Evolutionary conservation across 2,797 vertebrate species (phyloP), one percentile per base, ranked within the genome.

Genomic region (Tokudaia tokunoshimensis): DNA sequence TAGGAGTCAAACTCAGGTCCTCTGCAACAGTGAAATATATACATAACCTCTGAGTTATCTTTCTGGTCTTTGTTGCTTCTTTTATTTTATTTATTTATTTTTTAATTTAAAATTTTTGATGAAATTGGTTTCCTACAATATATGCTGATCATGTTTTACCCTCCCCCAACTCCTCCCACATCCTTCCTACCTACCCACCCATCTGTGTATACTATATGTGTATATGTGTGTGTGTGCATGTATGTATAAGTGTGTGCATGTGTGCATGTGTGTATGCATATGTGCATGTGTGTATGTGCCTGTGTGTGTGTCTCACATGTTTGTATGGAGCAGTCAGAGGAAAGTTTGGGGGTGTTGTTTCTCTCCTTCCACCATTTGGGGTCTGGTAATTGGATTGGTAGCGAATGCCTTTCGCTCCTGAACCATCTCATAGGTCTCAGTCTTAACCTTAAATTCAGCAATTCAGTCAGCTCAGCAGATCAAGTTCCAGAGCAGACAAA

Each of bases 381-480:
- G 31, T 24, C 83, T 50, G 44, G 57, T 59, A 37, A 61, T n/a
- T n/a, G 63, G 44, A 34, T 52, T 50, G 83, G 63, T 67, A 31
- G 29, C 41, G 22, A 85, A 85, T 67, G 29, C 3, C 12, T 85
- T 50, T 50, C 14, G 31, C 63, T 19, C 7, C 63, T 70, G 83
- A 52, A 31, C 63, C 31, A 22, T 67, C 44, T 67, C 82, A 11
- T 52, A 20, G 47, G 31, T 24, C 31, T 57, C 61, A 80, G 61
- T 93, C 93, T 94, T 82, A 57, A 76, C 84, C 95, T 95, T 93
- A 89, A 91, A 92, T 94, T 93, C 79, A 67, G 91, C 44, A 93
- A 94, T 78, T 78, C 24, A 11, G 94, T 89, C 59, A 72, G 61
- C 37, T 94, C 76, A 85, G 94, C 57, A 96, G 84, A 95, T 70